These are phyloP conservation scores for Notechis scutatus DNA, from an alignment of 2,113 vertebrate genomes.

Conservation along the genomic window DNA sequence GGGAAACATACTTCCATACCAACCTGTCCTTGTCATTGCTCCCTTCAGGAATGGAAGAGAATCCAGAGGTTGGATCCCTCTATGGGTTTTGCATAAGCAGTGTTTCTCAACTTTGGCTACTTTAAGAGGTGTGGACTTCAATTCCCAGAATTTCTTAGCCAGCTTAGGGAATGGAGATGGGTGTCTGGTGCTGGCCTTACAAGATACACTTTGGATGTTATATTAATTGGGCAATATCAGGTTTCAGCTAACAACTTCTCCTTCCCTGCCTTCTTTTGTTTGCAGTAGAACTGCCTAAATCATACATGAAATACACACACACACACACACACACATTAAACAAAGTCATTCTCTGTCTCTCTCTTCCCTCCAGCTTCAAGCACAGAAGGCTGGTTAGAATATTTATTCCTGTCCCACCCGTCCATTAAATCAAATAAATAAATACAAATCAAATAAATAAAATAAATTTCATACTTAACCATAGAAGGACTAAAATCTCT, in stretches of 20 bases:
- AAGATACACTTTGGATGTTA: background rate
- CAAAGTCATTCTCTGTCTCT: background rate
- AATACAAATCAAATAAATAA: no score
- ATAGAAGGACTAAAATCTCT: background rate
- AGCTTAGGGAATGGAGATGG: background rate
- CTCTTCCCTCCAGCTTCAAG: background rate
- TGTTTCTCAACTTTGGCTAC: background rate
- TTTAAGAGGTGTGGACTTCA: background rate
- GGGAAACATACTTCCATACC: background rate
- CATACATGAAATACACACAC: background rate
- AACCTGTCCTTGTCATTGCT: background rate
- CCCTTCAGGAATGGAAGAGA: background rate
- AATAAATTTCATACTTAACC: background rate
- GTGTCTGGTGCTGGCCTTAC: background rate
- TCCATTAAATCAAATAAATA: background rate
- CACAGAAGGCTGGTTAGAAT: background rate
- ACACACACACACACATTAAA: background rate
- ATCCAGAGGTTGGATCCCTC: background rate
- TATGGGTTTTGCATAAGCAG: background rate
- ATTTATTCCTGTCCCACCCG: background rate
- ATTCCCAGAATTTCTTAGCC: background rate
- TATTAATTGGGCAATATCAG: background rate
- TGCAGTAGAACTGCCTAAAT: background rate
- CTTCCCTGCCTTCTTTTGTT: background rate
- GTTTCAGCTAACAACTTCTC: background rate